phyloP scores from a whole-genome alignment of 2,113 vertebrate genomes.

The Argyrosomus japonicus region DNA sequence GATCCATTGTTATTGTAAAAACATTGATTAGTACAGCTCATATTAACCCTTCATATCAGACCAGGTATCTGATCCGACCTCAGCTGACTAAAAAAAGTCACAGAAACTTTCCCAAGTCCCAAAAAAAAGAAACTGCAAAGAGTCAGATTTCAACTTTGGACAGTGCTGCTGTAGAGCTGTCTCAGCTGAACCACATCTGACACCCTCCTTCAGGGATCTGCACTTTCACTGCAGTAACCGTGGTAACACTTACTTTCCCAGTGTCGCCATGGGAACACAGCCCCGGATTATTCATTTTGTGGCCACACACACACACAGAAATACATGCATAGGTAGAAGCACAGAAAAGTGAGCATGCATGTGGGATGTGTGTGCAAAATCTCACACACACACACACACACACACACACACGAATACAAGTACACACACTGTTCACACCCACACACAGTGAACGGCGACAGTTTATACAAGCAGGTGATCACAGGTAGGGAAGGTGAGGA shows the following conservation, averaged over 20 bases:
- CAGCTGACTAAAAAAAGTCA: neutral
- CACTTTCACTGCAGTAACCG: constrained; percentile 62
- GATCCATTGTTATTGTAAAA: neutral
- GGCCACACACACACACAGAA: constrained; percentile 24
- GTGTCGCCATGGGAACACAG: constrained; percentile 82
- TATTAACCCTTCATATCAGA: neutral
- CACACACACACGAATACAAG: neutral
- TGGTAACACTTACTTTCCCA: constrained; percentile 76
- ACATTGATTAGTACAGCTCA: neutral
- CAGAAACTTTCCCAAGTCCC: neutral
- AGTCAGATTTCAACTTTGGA: constrained; percentile 33
- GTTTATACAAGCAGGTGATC: constrained; percentile 39
- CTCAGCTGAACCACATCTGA: constrained; percentile 57
- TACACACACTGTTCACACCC: constrained; percentile 4
- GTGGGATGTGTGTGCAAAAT: neutral
- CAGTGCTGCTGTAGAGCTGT: constrained; percentile 10
- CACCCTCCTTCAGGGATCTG: constrained; percentile 55
- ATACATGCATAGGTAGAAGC: neutral
- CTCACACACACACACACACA: neutral
- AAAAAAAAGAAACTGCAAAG: constrained; percentile 3
- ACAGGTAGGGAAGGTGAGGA: constrained; percentile 2
- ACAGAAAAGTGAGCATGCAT: constrained; percentile 6
- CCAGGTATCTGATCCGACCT: neutral
- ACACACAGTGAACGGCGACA: constrained; percentile 31
- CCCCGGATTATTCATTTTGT: constrained; percentile 60